Conservation (phyloP, 2,888 invertebrate species). For the Nasonia oneida region DNA sequence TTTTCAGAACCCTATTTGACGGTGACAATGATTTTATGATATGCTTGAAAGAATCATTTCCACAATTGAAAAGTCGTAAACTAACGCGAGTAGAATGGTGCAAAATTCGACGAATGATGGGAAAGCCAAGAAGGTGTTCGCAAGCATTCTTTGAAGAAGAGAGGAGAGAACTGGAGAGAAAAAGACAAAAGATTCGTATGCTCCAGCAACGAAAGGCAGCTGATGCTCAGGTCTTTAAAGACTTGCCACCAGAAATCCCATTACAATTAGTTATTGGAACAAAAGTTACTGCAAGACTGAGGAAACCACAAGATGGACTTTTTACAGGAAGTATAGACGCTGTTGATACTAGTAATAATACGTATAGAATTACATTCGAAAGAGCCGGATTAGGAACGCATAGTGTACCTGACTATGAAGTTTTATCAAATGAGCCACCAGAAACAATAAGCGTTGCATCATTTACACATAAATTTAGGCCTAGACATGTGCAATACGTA, state of each 20-base stretch:
- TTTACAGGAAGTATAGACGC: slow-evolving; percentile 97
- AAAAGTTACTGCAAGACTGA: slow-evolving; percentile 93
- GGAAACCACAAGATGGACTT: slow-evolving; percentile 96
- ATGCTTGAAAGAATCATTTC: slow-evolving; percentile 96
- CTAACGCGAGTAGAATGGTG: slow-evolving; percentile 96
- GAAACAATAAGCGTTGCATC: slow-evolving; percentile 94
- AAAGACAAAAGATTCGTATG: slow-evolving; percentile 94
- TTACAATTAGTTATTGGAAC: slow-evolving; percentile 96
- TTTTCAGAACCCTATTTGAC: slow-evolving; percentile 90
- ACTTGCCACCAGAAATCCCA: slow-evolving; percentile 96
- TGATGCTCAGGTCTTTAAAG: slow-evolving; percentile 88
- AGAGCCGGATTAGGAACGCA: slow-evolving; percentile 95
- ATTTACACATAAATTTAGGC: slow-evolving; percentile 90
- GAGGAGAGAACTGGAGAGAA: slow-evolving; percentile 92
- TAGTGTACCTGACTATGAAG: slow-evolving; percentile 98
- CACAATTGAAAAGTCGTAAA: slow-evolving; percentile 91
- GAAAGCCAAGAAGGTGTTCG: slow-evolving; percentile 96
- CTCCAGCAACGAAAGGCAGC: slow-evolving; percentile 94
- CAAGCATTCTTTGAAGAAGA: slow-evolving; percentile 98
- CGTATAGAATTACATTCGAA: slow-evolving; percentile 97
- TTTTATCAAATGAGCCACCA: slow-evolving; percentile 93
- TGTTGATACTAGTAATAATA: slow-evolving; percentile 95
- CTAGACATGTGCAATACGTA: slow-evolving; percentile 82
- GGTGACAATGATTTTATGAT: slow-evolving; percentile 98
- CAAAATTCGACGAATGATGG: slow-evolving; percentile 96